Percentiles rank a stretch among this genome's conserved stretches.
Evolutionary conservation across 2,888 invertebrate species (phyloP).

Genomic region (Idaea straminata): DNA sequence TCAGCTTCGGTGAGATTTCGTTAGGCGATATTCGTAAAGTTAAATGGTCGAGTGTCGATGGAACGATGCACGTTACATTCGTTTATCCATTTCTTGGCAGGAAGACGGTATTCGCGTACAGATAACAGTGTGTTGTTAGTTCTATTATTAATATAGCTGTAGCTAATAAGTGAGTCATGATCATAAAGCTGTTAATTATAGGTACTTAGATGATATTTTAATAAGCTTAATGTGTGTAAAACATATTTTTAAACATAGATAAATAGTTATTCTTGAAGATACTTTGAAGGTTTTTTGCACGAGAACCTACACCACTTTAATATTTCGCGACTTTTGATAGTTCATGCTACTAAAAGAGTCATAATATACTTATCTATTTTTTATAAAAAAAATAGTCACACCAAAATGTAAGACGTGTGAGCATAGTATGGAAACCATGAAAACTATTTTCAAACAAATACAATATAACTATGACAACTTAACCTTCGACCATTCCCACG

Average conservation of each 20-base stretch:
- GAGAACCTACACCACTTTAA: background rate
- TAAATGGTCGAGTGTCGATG: constrained; percentile 62
- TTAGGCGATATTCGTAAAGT: constrained; percentile 71
- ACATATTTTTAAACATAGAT: background rate
- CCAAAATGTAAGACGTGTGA: constrained; percentile 76
- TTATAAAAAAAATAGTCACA: constrained; percentile 49
- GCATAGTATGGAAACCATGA: constrained; percentile 37
- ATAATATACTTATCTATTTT: background rate
- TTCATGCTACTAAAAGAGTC: background rate
- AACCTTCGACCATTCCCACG: constrained; percentile 48
- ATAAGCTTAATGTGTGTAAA: background rate
- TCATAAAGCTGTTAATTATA: constrained; percentile 42
- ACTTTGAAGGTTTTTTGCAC: background rate
- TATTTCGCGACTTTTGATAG: background rate
- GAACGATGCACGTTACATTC: constrained; percentile 51
- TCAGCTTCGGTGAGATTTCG: constrained; percentile 58
- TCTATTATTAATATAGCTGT: constrained; percentile 30
- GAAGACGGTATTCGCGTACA: constrained; percentile 76
- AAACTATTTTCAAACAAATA: constrained; percentile 13
- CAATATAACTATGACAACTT: constrained; percentile 11
- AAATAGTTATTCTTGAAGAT: background rate
- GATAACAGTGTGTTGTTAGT: constrained; percentile 44
- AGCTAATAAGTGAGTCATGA: constrained; percentile 41
- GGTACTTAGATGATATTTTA: constrained; percentile 12
- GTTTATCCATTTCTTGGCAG: constrained; percentile 63